Conservation (phyloP, 2,797 vertebrate genomes). For the Artibeus lituratus region DNA sequence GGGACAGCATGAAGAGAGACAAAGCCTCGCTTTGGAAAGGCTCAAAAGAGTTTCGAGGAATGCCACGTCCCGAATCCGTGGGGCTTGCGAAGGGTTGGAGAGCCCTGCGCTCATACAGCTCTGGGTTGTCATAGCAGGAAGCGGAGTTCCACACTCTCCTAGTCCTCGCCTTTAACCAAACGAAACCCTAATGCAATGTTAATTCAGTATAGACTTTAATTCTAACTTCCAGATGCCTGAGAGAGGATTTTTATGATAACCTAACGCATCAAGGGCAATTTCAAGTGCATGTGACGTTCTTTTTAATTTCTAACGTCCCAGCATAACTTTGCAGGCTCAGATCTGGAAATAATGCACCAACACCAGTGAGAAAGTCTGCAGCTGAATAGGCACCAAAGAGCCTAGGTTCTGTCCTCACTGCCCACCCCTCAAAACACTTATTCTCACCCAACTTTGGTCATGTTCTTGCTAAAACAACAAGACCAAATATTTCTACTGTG, state of each 20-base stretch:
- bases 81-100: background rate
- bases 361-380: background rate
- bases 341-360: background rate
- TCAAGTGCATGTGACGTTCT: background rate
- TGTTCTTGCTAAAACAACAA: background rate
- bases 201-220: conserved; percentile 45
- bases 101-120: background rate
- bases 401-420: background rate
- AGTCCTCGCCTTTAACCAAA: background rate
- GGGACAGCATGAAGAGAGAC: conserved; percentile 20
- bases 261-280: background rate
- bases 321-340: background rate
- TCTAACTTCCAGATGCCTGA: conserved; percentile 21
- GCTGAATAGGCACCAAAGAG: background rate
- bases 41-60: conserved; percentile 73
- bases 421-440: background rate
- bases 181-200: conserved; percentile 50
- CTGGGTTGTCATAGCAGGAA: background rate
- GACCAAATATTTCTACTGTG: background rate
- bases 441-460: background rate
- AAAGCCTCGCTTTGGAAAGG: conserved; percentile 66
- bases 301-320: background rate
- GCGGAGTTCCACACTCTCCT: background rate
- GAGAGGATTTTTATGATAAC: conserved; percentile 33
- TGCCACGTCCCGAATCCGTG: conserved; percentile 4